Evolutionary conservation across 2,888 invertebrate species (phyloP).

Genomic region (Dasypolia templi): DNA sequence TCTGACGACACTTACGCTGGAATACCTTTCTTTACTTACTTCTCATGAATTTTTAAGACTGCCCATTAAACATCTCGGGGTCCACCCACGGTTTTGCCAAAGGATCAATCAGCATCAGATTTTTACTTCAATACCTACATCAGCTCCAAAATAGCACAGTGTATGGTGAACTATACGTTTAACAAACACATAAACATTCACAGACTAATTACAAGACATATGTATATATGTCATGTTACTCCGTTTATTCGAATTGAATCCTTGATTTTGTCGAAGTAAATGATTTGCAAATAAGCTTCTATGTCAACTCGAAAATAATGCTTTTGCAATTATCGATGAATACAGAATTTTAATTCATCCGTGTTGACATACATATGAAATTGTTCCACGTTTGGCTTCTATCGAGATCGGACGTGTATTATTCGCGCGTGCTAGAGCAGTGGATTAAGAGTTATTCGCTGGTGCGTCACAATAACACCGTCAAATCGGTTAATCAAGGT

Average conservation of each 20-base stretch:
- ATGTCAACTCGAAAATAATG: slow-evolving; percentile 30
- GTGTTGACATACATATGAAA: slow-evolving; percentile 53
- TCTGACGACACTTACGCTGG: too few species aligned
- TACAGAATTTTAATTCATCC: slow-evolving; percentile 53
- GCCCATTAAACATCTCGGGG: too few species aligned
- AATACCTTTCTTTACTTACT: too few species aligned
- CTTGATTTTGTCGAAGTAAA: slow-evolving; percentile 8
- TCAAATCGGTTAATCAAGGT: too few species aligned
- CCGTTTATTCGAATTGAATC: neutral
- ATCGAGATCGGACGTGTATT: too few species aligned
- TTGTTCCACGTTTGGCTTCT: too few species aligned
- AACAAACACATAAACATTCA: neutral
- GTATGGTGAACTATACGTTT: neutral
- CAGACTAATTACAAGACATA: neutral
- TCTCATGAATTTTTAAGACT: neutral
- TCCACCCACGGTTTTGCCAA: neutral
- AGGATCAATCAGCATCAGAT: neutral
- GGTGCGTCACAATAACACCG: too few species aligned
- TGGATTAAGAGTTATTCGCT: too few species aligned
- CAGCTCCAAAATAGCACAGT: neutral
- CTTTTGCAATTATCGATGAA: slow-evolving; percentile 48
- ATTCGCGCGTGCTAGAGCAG: too few species aligned
- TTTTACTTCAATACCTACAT: too few species aligned
- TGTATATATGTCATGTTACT: neutral
- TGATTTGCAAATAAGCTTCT: slow-evolving; percentile 39